These are phyloP conservation scores for Psix sp. DNA, from an alignment of 1,140 invertebrate species.

Conservation along the genomic window DNA sequence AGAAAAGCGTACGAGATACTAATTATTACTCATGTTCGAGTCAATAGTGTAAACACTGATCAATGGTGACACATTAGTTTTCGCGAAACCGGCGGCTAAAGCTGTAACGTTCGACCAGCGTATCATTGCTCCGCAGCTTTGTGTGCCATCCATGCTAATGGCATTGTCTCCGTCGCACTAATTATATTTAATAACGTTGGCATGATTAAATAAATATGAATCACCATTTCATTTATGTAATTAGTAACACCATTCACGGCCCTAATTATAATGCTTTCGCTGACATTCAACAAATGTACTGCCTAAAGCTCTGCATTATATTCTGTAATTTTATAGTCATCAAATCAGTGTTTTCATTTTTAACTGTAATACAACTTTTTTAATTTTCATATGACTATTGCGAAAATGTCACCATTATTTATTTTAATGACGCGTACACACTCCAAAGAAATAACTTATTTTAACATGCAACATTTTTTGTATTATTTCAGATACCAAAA, in stretches of 20 bases:
- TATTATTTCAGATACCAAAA: too few species aligned
- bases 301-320: too few species aligned
- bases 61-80: conserved; percentile 55
- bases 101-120: conserved; percentile 1
- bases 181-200: conserved; percentile 35
- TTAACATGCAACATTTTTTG: too few species aligned
- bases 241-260: conserved; percentile 11
- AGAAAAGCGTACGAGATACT: conserved; percentile 34
- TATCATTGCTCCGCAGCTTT: conserved; percentile 24
- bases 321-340: too few species aligned
- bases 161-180: conserved; percentile 46
- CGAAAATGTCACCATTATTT: too few species aligned
- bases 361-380: too few species aligned
- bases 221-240: conserved; percentile 32
- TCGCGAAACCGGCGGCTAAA: too few species aligned
- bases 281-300: conserved; percentile 19
- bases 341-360: too few species aligned
- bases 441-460: too few species aligned
- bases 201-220: conserved; percentile 55
- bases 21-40: conserved; percentile 45
- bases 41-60: conserved; percentile 54
- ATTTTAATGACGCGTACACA: too few species aligned
- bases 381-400: too few species aligned
- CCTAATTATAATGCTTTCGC: conserved; percentile 2
- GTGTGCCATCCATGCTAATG: conserved; percentile 38